phyloP scores from a whole-genome alignment of 30 jellyfish, hydroid and myxozoan species.

The Morbakka virulenta region DNA sequence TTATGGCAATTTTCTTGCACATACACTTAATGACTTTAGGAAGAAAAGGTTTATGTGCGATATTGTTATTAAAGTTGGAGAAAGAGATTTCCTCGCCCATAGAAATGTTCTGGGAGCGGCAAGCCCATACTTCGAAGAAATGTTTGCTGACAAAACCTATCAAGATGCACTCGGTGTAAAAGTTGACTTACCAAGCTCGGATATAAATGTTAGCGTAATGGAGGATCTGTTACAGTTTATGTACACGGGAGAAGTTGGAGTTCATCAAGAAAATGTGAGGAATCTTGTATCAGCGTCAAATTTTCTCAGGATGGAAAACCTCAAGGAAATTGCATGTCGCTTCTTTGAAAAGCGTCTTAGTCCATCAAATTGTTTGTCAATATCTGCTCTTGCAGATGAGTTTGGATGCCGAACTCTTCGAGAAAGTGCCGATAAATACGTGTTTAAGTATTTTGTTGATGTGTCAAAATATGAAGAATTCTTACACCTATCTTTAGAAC shows the following conservation, averaged over 20 bases:
- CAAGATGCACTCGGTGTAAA: slow-evolving; percentile 73
- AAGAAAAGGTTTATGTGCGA: slow-evolving; percentile 80
- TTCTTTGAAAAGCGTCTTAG: slow-evolving; percentile 80
- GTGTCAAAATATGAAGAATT: slow-evolving; percentile 93
- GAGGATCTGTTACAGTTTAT: slow-evolving; percentile 89
- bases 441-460: slow-evolving; percentile 68
- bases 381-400: slow-evolving; percentile 93
- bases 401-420: slow-evolving; percentile 77
- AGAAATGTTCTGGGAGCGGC: slow-evolving; percentile 91
- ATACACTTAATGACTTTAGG: slow-evolving; percentile 60
- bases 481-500: slow-evolving; percentile 48
- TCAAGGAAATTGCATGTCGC: slow-evolving; percentile 90
- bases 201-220: slow-evolving; percentile 46
- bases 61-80: slow-evolving; percentile 67
- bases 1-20: slow-evolving; percentile 71
- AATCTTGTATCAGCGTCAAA: slow-evolving; percentile 88
- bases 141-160: slow-evolving; percentile 49
- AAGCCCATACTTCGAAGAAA: slow-evolving; percentile 76
- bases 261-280: slow-evolving; percentile 82
- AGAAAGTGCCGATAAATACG: slow-evolving; percentile 76
- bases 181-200: slow-evolving; percentile 21
- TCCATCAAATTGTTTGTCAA: slow-evolving; percentile 92
- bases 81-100: slow-evolving; percentile 87
- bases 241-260: slow-evolving; percentile 91
- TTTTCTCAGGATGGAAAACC: slow-evolving; percentile 62